Conservation (phyloP, 2,113 vertebrate species). For the Perccottus glenii region DNA sequence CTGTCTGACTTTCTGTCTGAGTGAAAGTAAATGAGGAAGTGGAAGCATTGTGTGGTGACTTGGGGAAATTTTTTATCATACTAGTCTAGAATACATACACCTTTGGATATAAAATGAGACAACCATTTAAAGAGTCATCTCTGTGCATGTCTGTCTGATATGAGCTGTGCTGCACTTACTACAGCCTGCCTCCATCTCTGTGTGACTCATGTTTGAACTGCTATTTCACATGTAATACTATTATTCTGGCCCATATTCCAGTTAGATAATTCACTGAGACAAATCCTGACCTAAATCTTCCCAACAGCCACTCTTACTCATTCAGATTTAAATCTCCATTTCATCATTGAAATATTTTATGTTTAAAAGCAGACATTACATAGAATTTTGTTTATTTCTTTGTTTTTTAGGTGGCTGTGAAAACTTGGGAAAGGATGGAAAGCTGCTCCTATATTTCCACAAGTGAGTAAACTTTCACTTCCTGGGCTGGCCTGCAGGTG, state of each 20-base stretch:
- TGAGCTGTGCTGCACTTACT: constrained; percentile 36
- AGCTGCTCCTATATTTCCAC: constrained; percentile 3
- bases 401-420: constrained; percentile 22
- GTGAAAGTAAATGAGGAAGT: constrained; percentile 39
- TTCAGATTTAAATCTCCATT: constrained; percentile 22
- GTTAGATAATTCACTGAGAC: constrained; percentile 61
- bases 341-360: constrained; percentile 6
- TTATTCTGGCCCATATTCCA: constrained; percentile 69
- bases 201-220: constrained; percentile 63
- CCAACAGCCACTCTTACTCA: constrained; percentile 43
- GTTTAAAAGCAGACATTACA: not conserved
- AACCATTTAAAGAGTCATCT: constrained; percentile 42
- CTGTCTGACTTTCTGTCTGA: constrained; percentile 32
- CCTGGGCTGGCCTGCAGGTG: constrained; percentile 70
- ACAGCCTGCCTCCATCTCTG: constrained; percentile 43
- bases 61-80: constrained; percentile 17
- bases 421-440: constrained; percentile 22
- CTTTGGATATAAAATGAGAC: constrained; percentile 39
- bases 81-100: not conserved
- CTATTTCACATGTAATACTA: constrained; percentile 64
- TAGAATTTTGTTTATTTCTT: not conserved
- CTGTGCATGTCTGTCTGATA: constrained; percentile 44
- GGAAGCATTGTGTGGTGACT: constrained; percentile 34
- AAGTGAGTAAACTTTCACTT: constrained; percentile 62
- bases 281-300: constrained; percentile 69